A percentile compares a stretch with the other conserved stretches of the same genome.
Conservation (phyloP, 2,797 vertebrate genomes). For the Malurus splendens region DNA sequence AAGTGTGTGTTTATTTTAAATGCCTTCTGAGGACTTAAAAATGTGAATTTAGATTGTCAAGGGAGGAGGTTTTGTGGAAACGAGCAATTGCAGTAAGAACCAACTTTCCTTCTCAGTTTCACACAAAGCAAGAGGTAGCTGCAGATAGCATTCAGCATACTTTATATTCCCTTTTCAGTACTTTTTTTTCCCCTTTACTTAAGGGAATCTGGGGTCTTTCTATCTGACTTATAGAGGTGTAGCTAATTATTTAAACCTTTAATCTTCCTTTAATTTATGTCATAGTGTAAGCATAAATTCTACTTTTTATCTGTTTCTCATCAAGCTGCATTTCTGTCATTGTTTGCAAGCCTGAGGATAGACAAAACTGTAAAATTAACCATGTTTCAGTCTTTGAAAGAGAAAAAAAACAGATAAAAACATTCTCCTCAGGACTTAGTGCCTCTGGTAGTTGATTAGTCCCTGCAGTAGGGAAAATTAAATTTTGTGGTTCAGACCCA, state of each 20-base stretch:
- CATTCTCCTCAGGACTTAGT: slow-evolving; percentile 68
- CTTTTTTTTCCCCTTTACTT: neutral
- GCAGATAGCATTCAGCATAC: neutral
- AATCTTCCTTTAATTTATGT: slow-evolving; percentile 72
- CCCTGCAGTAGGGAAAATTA: slow-evolving; percentile 78
- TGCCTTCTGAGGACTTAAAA: neutral
- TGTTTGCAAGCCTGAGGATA: slow-evolving; percentile 72
- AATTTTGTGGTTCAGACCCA: slow-evolving; percentile 82
- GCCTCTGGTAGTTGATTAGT: slow-evolving; percentile 75
- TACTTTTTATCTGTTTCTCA: slow-evolving; percentile 72
- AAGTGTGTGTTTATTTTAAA: neutral
- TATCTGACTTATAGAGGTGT: slow-evolving; percentile 18
- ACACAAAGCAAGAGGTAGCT: neutral
- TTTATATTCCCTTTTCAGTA: neutral
- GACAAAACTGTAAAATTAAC: slow-evolving; percentile 76
- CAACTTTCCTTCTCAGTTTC: neutral
- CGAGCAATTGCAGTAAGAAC: neutral
- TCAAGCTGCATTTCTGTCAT: slow-evolving; percentile 71
- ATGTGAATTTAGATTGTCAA: neutral
- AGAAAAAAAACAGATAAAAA: slow-evolving; percentile 64
- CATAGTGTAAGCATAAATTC: slow-evolving; percentile 63
- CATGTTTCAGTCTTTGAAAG: slow-evolving; percentile 59
- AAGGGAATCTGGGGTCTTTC: neutral
- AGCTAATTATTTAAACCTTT: slow-evolving; percentile 53
- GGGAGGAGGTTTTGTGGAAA: neutral